Evolutionary conservation across 2,888 invertebrate species (phyloP).

Genomic region (Eupeodes luniger): DNA sequence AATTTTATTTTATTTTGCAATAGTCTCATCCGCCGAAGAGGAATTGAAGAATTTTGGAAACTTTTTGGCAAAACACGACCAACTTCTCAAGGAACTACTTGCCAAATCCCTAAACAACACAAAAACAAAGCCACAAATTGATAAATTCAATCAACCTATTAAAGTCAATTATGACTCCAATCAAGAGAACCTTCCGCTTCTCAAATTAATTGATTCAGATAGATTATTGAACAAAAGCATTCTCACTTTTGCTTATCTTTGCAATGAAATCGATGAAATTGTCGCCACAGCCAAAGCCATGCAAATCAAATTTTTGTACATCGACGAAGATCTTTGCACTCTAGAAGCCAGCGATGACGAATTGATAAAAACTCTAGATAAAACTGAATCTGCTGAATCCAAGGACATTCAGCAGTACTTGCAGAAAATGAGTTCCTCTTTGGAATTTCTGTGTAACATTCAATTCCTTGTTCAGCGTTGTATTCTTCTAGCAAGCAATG

Average conservation of each 20-base stretch:
- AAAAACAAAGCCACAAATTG: constrained; percentile 43
- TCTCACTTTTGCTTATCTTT: constrained; percentile 91
- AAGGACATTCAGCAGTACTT: constrained; percentile 76
- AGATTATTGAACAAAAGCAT: constrained; percentile 91
- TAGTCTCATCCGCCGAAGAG: constrained; percentile 81
- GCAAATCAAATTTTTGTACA: constrained; percentile 84
- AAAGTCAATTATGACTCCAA: constrained; percentile 78
- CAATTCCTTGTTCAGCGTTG: constrained; percentile 89
- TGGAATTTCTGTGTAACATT: constrained; percentile 87
- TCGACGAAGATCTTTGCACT: constrained; percentile 79
- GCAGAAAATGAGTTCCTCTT: constrained; percentile 85
- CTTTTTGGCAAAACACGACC: constrained; percentile 81
- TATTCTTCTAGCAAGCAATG: constrained; percentile 89
- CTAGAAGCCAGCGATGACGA: constrained; percentile 32
- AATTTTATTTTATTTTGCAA: background rate
- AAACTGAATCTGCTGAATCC: constrained; percentile 70
- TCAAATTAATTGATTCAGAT: constrained; percentile 91
- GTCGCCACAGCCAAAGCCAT: constrained; percentile 88
- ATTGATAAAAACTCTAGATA: constrained; percentile 54
- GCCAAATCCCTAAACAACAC: constrained; percentile 56
- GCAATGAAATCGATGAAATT: constrained; percentile 90
- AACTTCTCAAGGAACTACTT: constrained; percentile 77
- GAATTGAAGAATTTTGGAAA: constrained; percentile 81
- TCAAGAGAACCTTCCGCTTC: constrained; percentile 87
- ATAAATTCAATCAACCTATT: constrained; percentile 76